phyloP scores from a whole-genome alignment of 1,140 invertebrate genomes.

The Elysia chlorotica region DNA sequence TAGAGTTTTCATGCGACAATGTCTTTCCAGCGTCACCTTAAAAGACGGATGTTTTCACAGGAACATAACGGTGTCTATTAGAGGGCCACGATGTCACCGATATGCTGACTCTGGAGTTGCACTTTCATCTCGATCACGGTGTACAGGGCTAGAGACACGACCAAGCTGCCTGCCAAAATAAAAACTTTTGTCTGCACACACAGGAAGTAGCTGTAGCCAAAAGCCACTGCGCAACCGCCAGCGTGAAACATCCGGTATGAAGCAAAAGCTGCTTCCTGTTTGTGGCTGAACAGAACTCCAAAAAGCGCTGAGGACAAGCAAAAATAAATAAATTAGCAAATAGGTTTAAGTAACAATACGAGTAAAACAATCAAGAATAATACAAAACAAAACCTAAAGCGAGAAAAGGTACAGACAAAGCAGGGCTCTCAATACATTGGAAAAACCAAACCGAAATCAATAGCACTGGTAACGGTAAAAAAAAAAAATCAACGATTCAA shows the following conservation, averaged over 20 bases:
- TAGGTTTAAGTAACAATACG: too few relatives aligned
- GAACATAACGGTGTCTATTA: constrained; percentile 16
- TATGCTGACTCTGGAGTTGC: constrained; percentile 54
- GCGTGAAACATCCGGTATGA: constrained; percentile 59
- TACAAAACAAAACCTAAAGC: too few relatives aligned
- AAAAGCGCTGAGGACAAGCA: constrained; percentile 57
- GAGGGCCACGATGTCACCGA: constrained; percentile 55
- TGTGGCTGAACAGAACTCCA: constrained; percentile 55
- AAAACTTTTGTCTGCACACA: constrained; percentile 58
- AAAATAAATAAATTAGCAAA: too few relatives aligned
- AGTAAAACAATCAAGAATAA: too few relatives aligned
- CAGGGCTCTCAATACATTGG: too few relatives aligned
- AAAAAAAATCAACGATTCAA: too few relatives aligned
- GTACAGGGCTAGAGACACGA: constrained; percentile 46
- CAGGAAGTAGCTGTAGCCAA: constrained; percentile 59
- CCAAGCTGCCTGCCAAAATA: constrained; percentile 46
- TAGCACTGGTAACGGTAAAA: too few relatives aligned
- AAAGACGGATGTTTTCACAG: neutral
- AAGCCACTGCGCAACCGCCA: constrained; percentile 55
- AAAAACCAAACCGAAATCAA: too few relatives aligned
- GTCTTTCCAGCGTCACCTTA: neutral
- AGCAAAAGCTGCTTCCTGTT: constrained; percentile 58
- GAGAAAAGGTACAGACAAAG: too few relatives aligned
- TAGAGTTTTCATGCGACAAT: too few relatives aligned
- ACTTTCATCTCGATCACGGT: constrained; percentile 57